These are phyloP conservation scores for Syngnathus floridae DNA, from an alignment of 2,113 vertebrate species.

Conservation along the genomic window DNA sequence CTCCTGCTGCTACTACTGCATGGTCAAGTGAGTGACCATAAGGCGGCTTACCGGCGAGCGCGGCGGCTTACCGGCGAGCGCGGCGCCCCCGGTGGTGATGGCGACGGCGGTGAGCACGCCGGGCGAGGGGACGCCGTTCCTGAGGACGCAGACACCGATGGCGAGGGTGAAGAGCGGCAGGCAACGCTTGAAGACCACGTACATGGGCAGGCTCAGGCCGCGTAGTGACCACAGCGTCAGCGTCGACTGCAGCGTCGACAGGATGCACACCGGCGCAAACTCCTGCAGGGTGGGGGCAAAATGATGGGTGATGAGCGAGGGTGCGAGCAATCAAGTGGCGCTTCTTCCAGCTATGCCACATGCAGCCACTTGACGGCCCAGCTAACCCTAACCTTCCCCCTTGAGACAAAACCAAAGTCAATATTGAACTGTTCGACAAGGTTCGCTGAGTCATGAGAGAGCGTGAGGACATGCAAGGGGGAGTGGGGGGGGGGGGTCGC, in stretches of 20 bases:
- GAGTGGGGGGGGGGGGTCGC: too few relatives aligned
- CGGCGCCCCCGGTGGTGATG: conserved; percentile 90
- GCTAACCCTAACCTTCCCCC: too few relatives aligned
- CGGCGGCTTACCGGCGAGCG: conserved; percentile 86
- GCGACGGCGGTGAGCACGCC: conserved; percentile 83
- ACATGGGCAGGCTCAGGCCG: conserved; percentile 95
- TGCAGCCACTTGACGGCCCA: too few relatives aligned
- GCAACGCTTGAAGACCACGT: conserved; percentile 96
- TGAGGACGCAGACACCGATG: conserved; percentile 85
- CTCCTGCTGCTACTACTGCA: not conserved
- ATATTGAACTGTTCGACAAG: too few relatives aligned
- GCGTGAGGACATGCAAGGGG: too few relatives aligned
- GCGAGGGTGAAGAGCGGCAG: conserved; percentile 88
- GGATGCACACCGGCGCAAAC: conserved; percentile 80
- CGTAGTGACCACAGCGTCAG: conserved; percentile 91
- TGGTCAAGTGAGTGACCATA: too few relatives aligned
- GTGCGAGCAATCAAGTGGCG: too few relatives aligned
- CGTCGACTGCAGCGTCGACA: conserved; percentile 91
- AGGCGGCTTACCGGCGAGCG: conserved; percentile 79
- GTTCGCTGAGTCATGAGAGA: too few relatives aligned
- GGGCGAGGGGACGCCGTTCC: conserved; percentile 80
- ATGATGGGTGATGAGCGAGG: too few relatives aligned
- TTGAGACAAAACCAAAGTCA: too few relatives aligned
- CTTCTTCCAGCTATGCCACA: too few relatives aligned
- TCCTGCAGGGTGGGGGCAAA: conserved; percentile 28